These are phyloP conservation scores for Blera fallax DNA, from an alignment of 2,888 invertebrate species.

Conservation along the genomic window DNA sequence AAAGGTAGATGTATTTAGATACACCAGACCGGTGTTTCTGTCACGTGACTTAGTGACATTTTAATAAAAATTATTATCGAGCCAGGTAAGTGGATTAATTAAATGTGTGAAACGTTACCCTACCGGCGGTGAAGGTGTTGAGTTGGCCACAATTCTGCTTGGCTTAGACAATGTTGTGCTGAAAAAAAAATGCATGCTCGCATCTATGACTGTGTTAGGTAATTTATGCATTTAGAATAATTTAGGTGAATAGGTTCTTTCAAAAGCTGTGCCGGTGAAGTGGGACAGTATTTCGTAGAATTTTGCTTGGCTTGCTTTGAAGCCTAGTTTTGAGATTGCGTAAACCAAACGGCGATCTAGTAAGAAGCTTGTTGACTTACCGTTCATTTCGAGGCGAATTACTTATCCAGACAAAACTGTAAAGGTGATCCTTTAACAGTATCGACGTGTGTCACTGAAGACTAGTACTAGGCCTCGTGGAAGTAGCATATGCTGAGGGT, in stretches of 20 bases:
- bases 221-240: background rate
- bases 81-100: constrained; percentile 55
- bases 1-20: background rate
- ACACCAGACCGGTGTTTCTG: constrained; percentile 5
- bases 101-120: constrained; percentile 46
- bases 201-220: background rate
- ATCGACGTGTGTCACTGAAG: too few relatives aligned
- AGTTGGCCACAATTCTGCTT: background rate
- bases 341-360: too few relatives aligned
- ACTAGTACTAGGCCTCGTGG: too few relatives aligned
- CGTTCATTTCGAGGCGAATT: too few relatives aligned
- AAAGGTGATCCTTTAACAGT: too few relatives aligned
- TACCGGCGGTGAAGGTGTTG: constrained; percentile 3
- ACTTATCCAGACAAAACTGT: too few relatives aligned
- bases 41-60: constrained; percentile 61
- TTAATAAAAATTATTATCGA: constrained; percentile 32
- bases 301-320: too few relatives aligned
- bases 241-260: background rate
- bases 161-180: background rate
- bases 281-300: background rate
- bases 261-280: background rate
- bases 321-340: too few relatives aligned
- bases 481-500: too few relatives aligned
- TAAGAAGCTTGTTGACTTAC: too few relatives aligned
- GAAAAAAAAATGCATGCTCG: too few relatives aligned